phyloP scores from a whole-genome alignment of 2,888 invertebrate genomes.

The Diarsia mendica region DNA sequence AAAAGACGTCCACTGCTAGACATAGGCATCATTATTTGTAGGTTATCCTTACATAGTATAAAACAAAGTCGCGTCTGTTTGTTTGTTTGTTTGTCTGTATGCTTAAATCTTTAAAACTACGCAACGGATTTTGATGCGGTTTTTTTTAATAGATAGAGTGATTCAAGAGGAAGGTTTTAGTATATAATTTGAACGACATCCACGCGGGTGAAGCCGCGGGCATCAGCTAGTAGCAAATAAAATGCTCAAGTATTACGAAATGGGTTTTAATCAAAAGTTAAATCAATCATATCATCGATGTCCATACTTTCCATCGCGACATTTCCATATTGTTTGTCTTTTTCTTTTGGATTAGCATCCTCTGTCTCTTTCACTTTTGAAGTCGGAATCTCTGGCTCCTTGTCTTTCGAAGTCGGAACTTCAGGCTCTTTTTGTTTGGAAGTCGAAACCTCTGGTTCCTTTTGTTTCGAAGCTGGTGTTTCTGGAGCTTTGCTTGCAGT shows the following conservation, averaged over 20 bases:
- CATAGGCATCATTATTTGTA: too few relatives aligned
- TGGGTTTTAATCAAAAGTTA: constrained; percentile 77
- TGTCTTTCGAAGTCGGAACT: constrained; percentile 6
- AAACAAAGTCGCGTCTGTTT: too few relatives aligned
- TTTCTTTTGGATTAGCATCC: constrained; percentile 13
- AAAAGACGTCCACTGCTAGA: too few relatives aligned
- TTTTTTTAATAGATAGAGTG: too few relatives aligned
- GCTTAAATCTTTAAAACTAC: too few relatives aligned
- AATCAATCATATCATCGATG: constrained; percentile 75
- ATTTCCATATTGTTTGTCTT: constrained; percentile 13
- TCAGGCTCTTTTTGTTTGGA: constrained; percentile 23
- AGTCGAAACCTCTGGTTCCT: constrained; percentile 21
- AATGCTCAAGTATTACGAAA: constrained; percentile 5
- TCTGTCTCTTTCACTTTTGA: constrained; percentile 23
- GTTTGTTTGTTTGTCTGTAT: too few relatives aligned
- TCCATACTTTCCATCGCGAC: constrained; percentile 51
- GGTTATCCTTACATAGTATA: too few relatives aligned
- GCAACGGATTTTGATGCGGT: too few relatives aligned
- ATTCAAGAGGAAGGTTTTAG: too few relatives aligned
- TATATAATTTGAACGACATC: too few relatives aligned
- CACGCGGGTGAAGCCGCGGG: too few relatives aligned
- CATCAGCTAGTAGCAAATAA: too few relatives aligned
- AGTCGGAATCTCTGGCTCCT: constrained; percentile 19
- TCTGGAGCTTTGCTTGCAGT: constrained; percentile 61
- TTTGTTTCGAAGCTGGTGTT: constrained; percentile 36